phyloP scores from a whole-genome alignment of 1,140 invertebrate genomes.

The Hestina assimilis region DNA sequence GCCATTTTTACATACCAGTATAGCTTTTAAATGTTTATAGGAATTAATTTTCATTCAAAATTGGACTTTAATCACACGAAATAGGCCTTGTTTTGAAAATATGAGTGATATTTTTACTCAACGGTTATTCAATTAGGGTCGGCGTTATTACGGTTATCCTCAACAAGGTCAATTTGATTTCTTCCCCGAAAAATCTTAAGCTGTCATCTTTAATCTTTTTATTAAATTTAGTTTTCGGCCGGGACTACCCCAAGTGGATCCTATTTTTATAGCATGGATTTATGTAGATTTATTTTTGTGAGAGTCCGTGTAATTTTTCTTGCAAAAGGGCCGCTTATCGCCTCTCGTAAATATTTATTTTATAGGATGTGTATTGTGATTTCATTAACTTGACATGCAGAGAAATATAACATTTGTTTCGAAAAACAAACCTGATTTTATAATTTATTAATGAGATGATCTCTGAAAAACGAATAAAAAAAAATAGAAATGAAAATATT shows the following conservation, averaged over 20 bases:
- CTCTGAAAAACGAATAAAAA: too few relatives aligned
- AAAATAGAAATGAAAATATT: too few relatives aligned
- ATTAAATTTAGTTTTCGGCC: constrained; percentile 36
- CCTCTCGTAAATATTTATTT: too few relatives aligned
- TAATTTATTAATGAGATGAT: too few relatives aligned
- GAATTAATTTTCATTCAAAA: background rate
- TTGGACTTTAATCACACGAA: background rate
- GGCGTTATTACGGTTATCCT: constrained; percentile 29
- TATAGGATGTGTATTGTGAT: too few relatives aligned
- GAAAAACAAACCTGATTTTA: too few relatives aligned
- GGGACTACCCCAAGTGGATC: constrained; percentile 12
- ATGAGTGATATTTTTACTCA: constrained; percentile 19
- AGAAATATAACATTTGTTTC: too few relatives aligned
- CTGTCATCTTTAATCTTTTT: constrained; percentile 39
- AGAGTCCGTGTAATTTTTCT: too few relatives aligned
- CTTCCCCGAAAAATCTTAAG: constrained; percentile 32
- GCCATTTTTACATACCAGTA: constrained; percentile 23
- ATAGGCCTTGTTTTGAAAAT: background rate
- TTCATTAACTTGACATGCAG: too few relatives aligned
- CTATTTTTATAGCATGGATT: constrained; percentile 7
- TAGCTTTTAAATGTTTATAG: constrained; percentile 8
- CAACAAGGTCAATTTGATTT: constrained; percentile 37
- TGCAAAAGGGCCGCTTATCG: too few relatives aligned
- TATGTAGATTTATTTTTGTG: too few relatives aligned
- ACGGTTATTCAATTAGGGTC: constrained; percentile 41